Base-by-base conservation (phyloP, 2,797 vertebrate genomes). In the Neosilurus mollespiculum region DNA sequence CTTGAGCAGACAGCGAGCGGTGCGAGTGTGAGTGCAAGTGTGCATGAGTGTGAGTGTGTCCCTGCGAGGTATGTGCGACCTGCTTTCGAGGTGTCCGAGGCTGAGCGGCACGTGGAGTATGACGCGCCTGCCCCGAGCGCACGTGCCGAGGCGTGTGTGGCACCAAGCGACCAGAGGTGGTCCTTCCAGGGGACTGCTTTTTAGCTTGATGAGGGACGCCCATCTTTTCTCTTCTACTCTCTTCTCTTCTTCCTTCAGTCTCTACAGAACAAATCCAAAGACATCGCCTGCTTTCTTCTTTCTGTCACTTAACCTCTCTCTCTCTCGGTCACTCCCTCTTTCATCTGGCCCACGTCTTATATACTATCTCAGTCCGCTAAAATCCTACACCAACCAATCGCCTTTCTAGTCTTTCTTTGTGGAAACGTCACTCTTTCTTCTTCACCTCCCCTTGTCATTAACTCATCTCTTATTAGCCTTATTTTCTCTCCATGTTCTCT, bases 321-420 rank as follows among this genome's bases (percentile, higher is more conserved):
- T 62, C 62, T 87, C 90, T 89, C 66, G 49, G 82, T 70, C 75
- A 89, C 81, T 81, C 89, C 88, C 81, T 89, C 88, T 84, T 85
- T 90, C 88, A 91, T 90, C 78, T 87, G 87, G 91, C 89, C 86
- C 81, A 85, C 86, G 90, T 91, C 92, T 94, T 94, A 94, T 94
- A 93, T 84, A 91, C 91, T 84, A 78, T 87, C 89, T 82, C 81
- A 73, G 61, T 86, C 94, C 90, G 93, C 58, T 81, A 92, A 92
- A 93, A 93, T 88, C 67, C 90, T 86, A 83, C 87, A 77, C 71
- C 92, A 93, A 93, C 94, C 94, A 95, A 95, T 93, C 94, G 90
- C 88, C 90, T 79, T 91, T 91, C 86, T 88, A 85, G 89, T 53
- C 59, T 75, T 58, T 24, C 83, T 70, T 78, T 14, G 30, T 70